Evolutionary conservation across 2,797 vertebrate genomes (phyloP).

Genomic region (Buphagus erythrorhynchus): DNA sequence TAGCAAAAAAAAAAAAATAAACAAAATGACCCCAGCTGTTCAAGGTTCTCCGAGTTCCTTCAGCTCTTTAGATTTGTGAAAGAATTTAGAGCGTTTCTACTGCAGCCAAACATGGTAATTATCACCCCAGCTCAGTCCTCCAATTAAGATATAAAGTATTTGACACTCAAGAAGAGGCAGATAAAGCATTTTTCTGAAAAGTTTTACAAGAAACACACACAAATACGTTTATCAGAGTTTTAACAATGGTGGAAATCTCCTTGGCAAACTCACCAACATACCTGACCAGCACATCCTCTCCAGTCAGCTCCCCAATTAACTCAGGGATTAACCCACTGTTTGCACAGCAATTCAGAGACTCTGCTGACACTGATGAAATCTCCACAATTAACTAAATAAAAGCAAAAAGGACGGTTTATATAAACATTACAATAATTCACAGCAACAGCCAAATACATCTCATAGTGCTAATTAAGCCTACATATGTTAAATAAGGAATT

Average conservation of each 20-base stretch:
- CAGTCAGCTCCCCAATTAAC: constrained; percentile 89
- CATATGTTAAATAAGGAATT: neutral
- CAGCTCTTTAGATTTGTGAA: neutral
- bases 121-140: neutral
- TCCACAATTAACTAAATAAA: constrained; percentile 86
- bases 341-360: constrained; percentile 89
- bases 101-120: neutral
- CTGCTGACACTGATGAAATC: constrained; percentile 86
- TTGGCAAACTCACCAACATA: constrained; percentile 42
- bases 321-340: constrained; percentile 86
- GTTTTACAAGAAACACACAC: neutral
- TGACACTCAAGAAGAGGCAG: neutral
- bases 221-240: fast-evolving
- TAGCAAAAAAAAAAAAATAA: neutral
- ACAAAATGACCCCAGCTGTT: fast-evolving
- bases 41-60: neutral
- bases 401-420: neutral
- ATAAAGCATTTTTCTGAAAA: fast-evolving
- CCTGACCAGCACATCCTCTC: constrained; percentile 93
- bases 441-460: neutral
- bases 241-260: neutral
- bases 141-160: neutral
- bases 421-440: neutral
- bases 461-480: fast-evolving
- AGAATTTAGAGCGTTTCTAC: fast-evolving